Evolutionary conservation across 2,113 vertebrate species (phyloP).

Genomic region (Toxotes chatareus): DNA sequence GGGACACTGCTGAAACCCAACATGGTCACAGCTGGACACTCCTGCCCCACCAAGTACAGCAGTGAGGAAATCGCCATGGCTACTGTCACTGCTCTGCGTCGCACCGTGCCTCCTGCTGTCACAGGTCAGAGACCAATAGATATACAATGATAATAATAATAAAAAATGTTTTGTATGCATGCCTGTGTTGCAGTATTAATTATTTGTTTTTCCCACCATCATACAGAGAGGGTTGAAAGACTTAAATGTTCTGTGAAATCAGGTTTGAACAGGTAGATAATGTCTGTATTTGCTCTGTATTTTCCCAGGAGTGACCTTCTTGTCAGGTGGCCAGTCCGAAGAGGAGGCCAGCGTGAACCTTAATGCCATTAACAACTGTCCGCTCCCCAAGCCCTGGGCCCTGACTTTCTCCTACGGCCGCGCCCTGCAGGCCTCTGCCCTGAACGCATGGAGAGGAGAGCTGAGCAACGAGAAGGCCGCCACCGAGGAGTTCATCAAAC

Average conservation of each 20-base stretch:
- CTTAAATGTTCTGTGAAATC: neutral
- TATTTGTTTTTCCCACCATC: neutral
- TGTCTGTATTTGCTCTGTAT: neutral
- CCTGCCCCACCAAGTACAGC: constrained; percentile 92
- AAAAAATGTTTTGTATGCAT: too few relatives aligned
- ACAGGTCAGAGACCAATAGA: constrained; percentile 82
- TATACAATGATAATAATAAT: too few relatives aligned
- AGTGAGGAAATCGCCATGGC: constrained; percentile 94
- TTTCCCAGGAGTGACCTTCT: constrained; percentile 92
- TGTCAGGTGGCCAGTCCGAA: constrained; percentile 97
- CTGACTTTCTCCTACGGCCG: constrained; percentile 98
- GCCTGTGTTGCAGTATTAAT: neutral
- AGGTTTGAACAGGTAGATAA: neutral
- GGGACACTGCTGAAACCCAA: constrained; percentile 97
- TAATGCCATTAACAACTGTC: constrained; percentile 94
- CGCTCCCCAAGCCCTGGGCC: constrained; percentile 91
- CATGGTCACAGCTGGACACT: constrained; percentile 97
- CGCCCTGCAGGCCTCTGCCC: constrained; percentile 96
- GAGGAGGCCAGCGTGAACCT: constrained; percentile 97
- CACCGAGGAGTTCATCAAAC: constrained; percentile 93
- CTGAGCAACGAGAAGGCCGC: constrained; percentile 88
- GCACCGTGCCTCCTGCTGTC: constrained; percentile 95
- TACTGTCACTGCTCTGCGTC: constrained; percentile 95
- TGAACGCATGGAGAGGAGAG: constrained; percentile 92
- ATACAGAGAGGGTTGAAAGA: neutral